Base-by-base conservation (phyloP, 2,113 vertebrate genomes). In the Puffinus mauretanicus region DNA sequence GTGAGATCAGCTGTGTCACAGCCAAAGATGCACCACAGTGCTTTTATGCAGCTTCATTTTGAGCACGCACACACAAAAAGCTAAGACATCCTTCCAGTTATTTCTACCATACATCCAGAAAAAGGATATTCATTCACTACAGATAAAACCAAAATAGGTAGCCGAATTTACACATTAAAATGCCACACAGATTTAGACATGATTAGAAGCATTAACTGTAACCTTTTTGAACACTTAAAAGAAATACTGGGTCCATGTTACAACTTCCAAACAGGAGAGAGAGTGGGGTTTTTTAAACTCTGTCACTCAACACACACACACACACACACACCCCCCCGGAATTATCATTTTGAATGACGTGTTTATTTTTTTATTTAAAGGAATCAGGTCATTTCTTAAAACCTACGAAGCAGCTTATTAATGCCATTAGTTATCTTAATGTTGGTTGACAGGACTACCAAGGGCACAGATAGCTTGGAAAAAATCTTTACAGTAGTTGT, bases 201-300 rank as follows among this genome's bases (percentile, higher is more conserved):
- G 2, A 42, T 52, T 34, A 85, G 38, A 82, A 80, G 30, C 17
- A 88, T 52, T 62, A 87, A n/a, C 19, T 61, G 24, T 6, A 60
- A 65, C 15, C 8, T 78, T 79, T 60, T 17, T 18, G 16, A 96
- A 70, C 19, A 44, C 21, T 44, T 54, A 36, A 46, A 82, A 49
- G 19, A 78, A 86, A 77, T 12, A 67, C 0, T 1, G 2, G 4
- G 16, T 78, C 58, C 42, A 54, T 2, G 2, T 3, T 27, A 36
- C 34, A 93, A n/a, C 18, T 64, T 83, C 8, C 19, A 32, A 90
- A 78, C 1, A 16, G 40, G 1, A 65, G 7, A 24, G 4, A 16
- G 10, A 1, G 13, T 1, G 7, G 10, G 2, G 9, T 15, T 1
- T 58, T 77, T 38, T 55, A 38, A 5, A 54, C 69, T 61, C 15